Evolutionary conservation across 2,888 invertebrate genomes (phyloP), one percentile per base, ranked within the genome.

Genomic region (Poecilus cupreus): DNA sequence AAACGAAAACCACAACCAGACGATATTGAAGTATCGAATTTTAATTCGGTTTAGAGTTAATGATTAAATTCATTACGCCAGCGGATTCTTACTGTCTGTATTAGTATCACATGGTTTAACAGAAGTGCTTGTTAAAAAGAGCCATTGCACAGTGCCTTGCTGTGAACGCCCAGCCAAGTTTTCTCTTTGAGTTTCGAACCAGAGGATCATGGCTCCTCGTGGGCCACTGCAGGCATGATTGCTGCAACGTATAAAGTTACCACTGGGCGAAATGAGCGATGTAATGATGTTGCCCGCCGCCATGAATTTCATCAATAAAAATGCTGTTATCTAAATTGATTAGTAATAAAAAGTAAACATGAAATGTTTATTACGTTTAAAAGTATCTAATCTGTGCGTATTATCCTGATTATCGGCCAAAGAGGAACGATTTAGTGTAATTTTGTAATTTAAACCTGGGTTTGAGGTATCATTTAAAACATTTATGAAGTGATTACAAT

Each of bases 321-420:
- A 80, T 54, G 79, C 70, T 70, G 79, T 80, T 80, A 80, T 70
- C 79, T 80, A 80, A 80, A 80, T 80, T 80, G 80, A 80, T 80
- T 80, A 70, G 70, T 80, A 70, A 57, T 72, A 72, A 80, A 80
- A 70, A 70, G 70, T 70, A 70, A 68, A 80, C 54, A 70, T 70
- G 22, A 60, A 60, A 77, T 60, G 54, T 77, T 60, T 77, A 77
- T 75, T 75, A 54, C 32, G 49, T 18, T 75, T 72, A 72, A 72
- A 72, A 72, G 64, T 32, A 68, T 68, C 64, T 68, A 68, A 68
- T 68, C 37, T 68, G 16, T 68, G 37, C 64, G 64, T 68, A 68
- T 68, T 37, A 68, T 37, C 64, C 64, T 68, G 64, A 68, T 68
- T 68, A 68, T 68, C 64, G 64, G 37, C 37, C 37, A 37, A 8